These are phyloP conservation scores for Istiophorus platypterus DNA, from an alignment of 2,113 vertebrate species.

Conservation along the genomic window DNA sequence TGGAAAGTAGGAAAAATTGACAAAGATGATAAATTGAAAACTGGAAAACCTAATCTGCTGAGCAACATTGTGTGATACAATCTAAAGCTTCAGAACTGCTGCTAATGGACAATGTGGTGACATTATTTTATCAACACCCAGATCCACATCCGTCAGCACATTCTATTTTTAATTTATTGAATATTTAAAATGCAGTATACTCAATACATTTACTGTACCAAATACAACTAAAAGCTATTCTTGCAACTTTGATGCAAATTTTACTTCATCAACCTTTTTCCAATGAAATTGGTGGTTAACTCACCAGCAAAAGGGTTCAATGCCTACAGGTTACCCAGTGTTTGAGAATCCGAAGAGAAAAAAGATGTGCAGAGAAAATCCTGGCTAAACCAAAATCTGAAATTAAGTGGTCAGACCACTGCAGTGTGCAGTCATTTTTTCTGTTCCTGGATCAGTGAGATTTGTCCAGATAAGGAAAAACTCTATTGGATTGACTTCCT, in stretches of 20 bases:
- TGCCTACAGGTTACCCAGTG: slow-evolving; percentile 27
- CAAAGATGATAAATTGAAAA: not conserved
- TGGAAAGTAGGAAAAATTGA: not conserved
- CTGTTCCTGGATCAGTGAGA: slow-evolving; percentile 62
- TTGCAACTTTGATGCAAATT: not conserved
- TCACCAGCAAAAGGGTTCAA: slow-evolving; percentile 64
- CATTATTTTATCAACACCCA: not conserved
- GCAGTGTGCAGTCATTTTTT: slow-evolving; percentile 14
- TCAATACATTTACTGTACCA: not conserved
- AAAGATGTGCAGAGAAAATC: not conserved
- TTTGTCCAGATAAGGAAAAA: slow-evolving; percentile 62
- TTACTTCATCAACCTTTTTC: not conserved
- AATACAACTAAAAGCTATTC: not conserved
- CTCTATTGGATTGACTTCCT: slow-evolving; percentile 81
- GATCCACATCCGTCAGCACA: not conserved
- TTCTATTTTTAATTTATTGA: not conserved
- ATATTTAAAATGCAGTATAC: not conserved
- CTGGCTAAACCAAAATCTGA: slow-evolving; percentile 12
- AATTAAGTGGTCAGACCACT: slow-evolving; percentile 7
- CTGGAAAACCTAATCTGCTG: not conserved
- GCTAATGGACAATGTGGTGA: not conserved
- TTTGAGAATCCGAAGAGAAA: slow-evolving; percentile 45
- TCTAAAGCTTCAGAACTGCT: not conserved
- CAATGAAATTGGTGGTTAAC: slow-evolving; percentile 33
- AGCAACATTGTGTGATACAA: not conserved